These are phyloP conservation scores for Colletes collaris DNA, from an alignment of 2,888 invertebrate species.

Conservation along the genomic window DNA sequence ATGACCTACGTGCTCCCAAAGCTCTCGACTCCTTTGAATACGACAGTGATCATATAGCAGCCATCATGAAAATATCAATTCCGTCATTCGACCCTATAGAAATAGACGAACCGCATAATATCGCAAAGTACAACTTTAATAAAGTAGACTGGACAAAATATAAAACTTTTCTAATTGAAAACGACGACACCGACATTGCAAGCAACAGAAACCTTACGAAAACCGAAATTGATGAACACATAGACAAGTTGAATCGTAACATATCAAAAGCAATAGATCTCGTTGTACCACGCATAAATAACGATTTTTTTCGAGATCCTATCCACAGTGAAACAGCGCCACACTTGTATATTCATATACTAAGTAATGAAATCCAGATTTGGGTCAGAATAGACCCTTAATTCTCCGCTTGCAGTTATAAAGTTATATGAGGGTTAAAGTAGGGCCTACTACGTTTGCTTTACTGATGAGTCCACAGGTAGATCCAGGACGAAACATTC, in stretches of 20 bases:
- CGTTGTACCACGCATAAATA: not conserved
- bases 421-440: no score
- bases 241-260: not conserved
- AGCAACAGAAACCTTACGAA: constrained; percentile 10
- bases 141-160: constrained; percentile 9
- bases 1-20: not conserved
- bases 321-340: no score
- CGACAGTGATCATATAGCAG: constrained; percentile 29
- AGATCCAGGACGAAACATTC: no score
- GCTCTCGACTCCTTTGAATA: not conserved
- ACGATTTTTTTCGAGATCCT: no score
- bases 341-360: no score
- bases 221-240: constrained; percentile 5
- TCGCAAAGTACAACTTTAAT: not conserved
- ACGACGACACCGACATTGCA: not conserved
- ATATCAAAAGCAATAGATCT: not conserved
- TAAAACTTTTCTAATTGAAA: not conserved
- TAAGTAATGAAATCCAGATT: no score
- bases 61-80: not conserved
- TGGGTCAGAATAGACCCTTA: no score
- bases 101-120: not conserved
- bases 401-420: no score
- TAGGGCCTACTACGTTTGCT: no score
- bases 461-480: no score
- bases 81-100: not conserved